Evolutionary conservation across 2,113 vertebrate species (phyloP).

Genomic region (Notiomystis cincta): DNA sequence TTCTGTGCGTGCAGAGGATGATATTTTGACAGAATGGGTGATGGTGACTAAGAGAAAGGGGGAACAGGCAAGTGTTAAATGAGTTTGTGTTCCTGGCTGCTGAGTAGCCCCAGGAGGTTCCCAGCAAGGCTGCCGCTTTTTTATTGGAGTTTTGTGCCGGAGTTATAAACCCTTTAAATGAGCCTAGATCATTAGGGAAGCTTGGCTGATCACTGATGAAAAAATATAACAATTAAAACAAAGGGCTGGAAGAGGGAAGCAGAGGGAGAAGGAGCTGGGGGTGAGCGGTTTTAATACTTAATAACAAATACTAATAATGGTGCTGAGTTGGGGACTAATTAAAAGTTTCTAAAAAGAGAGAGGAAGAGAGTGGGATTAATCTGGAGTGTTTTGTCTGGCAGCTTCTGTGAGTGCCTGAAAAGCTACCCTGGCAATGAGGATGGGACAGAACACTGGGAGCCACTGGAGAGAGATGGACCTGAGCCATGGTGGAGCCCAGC

Average conservation of each 20-base stretch:
- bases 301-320: slow-evolving; percentile 78
- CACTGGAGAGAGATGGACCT: neutral
- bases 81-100: slow-evolving; percentile 64
- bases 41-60: neutral
- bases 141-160: slow-evolving; percentile 70
- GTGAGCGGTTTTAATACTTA: slow-evolving; percentile 70
- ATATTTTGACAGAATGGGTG: slow-evolving; percentile 43
- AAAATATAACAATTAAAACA: slow-evolving; percentile 79
- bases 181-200: slow-evolving; percentile 77
- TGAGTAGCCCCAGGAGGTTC: slow-evolving; percentile 63
- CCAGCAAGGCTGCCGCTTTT: slow-evolving; percentile 60
- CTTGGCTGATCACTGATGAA: slow-evolving; percentile 77
- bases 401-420: neutral
- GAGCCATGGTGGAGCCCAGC: fast-evolving
- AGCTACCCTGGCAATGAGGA: neutral
- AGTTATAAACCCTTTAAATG: slow-evolving; percentile 76
- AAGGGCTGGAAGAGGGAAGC: slow-evolving; percentile 47
- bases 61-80: slow-evolving; percentile 31
- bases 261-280: slow-evolving; percentile 29
- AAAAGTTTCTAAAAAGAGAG: slow-evolving; percentile 74
- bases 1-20: neutral
- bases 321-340: slow-evolving; percentile 65
- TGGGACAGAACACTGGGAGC: neutral
- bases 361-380: slow-evolving; percentile 49
- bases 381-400: slow-evolving; percentile 28